Evolutionary conservation across 1,140 invertebrate genomes (phyloP), one percentile per base, ranked within the genome.

Genomic region (Leptinotarsa texana): DNA sequence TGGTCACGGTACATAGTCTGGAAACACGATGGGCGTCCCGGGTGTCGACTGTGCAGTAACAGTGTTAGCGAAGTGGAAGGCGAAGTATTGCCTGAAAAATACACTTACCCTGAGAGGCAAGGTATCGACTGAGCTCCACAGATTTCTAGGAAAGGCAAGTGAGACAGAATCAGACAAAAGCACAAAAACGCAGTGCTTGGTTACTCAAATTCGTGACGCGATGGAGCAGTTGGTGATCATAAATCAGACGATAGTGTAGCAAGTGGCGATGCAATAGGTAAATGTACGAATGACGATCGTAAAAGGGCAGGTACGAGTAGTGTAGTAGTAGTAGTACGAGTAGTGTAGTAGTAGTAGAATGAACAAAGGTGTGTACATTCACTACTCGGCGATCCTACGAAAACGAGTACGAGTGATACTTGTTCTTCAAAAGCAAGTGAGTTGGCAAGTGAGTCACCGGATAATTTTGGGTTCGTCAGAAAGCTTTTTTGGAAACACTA

Each of bases 41-140:
- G 61, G 70, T 51, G 69, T 51, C 21, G 74, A 51, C 18, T 8
- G 21, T 27, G 22, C 11, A 33, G 42, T 48, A 8, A 67, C 65
- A 4, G 27, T 13, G 8, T 3, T 6, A 27, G 71, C 13, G 70
- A 13, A 18, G 49, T 2, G 17, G 68, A 17, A 61, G 67, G 17
- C 4, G 21, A 11, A 21, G 21, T 17, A 27, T 24, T 57, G 51
- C 15, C n/a, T 57, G 13, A 33, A 33, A 33, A n/a, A 51, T 13
- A 51, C 49, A 62, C n/a, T 6, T 17, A 24, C 17, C 21, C 4
- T 21, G 69, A 47, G 3, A 21, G 67, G 49, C 18, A 21, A 3
- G 13, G 63, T 65, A 18, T 24, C 63, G 63, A 65, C 63, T 65
- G 4, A 17, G 18, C 63, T 3, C 1, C 18, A 15, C 63, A 22